Evolutionary conservation across 2,797 vertebrate genomes (phyloP).

Genomic region (Bryconaethiops microstoma): DNA sequence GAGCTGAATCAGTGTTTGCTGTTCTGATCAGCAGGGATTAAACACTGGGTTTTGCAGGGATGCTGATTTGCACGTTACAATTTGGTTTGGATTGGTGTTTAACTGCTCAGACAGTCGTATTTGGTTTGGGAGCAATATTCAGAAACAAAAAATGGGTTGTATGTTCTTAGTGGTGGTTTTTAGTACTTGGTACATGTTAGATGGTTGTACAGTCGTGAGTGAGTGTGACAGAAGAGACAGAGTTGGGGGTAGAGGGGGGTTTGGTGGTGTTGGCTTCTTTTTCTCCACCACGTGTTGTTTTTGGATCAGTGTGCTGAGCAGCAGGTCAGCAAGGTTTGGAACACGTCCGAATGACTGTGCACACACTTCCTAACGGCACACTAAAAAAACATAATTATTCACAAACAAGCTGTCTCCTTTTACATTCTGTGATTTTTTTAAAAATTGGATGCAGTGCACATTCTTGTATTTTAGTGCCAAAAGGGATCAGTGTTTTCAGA

Average conservation of each 20-base stretch:
- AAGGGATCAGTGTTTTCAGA: neutral
- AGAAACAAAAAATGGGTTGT: neutral
- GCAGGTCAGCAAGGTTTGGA: conserved; percentile 57
- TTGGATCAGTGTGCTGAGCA: conserved; percentile 62
- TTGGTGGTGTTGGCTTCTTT: conserved; percentile 38
- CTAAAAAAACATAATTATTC: neutral
- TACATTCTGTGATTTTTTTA: conserved; percentile 7
- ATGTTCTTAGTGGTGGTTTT: neutral
- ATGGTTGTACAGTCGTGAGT: neutral
- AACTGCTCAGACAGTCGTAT: neutral
- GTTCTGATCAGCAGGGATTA: neutral
- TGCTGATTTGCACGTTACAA: neutral
- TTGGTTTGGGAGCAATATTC: neutral
- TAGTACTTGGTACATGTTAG: neutral
- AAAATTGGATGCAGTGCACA: neutral
- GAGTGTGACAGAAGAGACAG: neutral
- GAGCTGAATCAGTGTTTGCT: neutral
- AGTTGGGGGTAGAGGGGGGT: neutral
- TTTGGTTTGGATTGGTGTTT: neutral
- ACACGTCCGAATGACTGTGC: conserved; percentile 45
- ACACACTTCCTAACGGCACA: conserved; percentile 40
- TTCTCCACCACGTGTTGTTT: conserved; percentile 62
- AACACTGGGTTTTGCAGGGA: neutral
- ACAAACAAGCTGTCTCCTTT: neutral
- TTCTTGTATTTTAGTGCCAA: neutral